Evolutionary conservation across 1,140 invertebrate genomes (phyloP).

Genomic region (Dermatophagoides farinae): DNA sequence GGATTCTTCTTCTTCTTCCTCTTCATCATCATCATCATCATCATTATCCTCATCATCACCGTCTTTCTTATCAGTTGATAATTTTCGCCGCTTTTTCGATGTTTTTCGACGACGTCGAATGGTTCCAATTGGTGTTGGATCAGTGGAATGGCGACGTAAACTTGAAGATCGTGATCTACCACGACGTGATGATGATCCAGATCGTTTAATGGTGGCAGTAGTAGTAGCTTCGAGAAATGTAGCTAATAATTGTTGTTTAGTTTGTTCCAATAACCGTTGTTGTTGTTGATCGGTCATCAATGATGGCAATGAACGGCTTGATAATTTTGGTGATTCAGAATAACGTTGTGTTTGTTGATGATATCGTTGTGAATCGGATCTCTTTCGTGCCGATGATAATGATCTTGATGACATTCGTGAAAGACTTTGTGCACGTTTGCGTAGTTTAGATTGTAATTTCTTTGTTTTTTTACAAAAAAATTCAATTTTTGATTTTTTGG

Average conservation of each 20-base stretch:
- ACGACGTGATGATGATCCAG: background rate
- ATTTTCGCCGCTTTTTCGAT: background rate
- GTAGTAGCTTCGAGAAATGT: no score
- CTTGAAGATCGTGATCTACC: background rate
- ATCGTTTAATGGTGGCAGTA: no score
- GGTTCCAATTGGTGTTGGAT: background rate
- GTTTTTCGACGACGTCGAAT: background rate
- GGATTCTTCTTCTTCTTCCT: background rate
- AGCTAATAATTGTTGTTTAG: no score
- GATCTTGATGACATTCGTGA: background rate
- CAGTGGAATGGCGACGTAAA: background rate
- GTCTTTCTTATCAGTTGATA: background rate
- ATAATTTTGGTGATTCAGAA: no score
- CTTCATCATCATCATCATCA: background rate
- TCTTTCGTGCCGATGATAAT: background rate
- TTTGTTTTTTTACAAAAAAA: background rate
- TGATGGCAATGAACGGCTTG: no score
- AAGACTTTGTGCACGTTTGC: background rate
- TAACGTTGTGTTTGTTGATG: background rate
- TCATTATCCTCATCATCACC: background rate
- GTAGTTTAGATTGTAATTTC: background rate
- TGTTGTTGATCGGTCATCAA: no score
- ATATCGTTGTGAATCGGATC: background rate
- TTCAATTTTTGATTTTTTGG: background rate
- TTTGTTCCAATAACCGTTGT: no score